phyloP scores from a whole-genome alignment of 2,888 invertebrate species.

The Nomada lathburiana region DNA sequence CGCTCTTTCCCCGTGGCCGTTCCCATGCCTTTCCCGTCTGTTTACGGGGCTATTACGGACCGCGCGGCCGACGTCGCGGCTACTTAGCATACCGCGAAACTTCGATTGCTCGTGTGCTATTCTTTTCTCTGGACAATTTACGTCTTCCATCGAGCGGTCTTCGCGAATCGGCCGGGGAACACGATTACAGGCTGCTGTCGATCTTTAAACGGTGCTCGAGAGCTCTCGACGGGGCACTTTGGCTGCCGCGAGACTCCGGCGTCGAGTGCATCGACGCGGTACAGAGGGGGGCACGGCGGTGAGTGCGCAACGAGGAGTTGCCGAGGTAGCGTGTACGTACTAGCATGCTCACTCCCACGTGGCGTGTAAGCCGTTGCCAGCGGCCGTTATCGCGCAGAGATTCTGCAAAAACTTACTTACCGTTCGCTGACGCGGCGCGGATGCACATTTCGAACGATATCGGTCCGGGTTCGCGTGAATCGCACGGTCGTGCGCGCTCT shows the following conservation, averaged over 20 bases:
- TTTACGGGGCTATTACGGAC: slow-evolving; percentile 8
- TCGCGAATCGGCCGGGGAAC: background rate
- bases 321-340: too few relatives aligned
- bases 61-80: slow-evolving; percentile 5
- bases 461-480: slow-evolving; percentile 4
- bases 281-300: too few relatives aligned
- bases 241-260: too few relatives aligned
- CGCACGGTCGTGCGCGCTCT: too few relatives aligned
- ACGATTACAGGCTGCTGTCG: background rate
- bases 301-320: too few relatives aligned
- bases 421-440: slow-evolving; percentile 28
- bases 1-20: background rate
- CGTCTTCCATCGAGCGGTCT: background rate
- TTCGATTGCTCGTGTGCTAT: background rate
- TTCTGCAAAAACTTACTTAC: slow-evolving; percentile 47
- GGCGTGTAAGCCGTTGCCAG: background rate
- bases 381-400: slow-evolving; percentile 27
- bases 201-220: slow-evolving; percentile 6
- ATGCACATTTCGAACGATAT: slow-evolving; percentile 36
- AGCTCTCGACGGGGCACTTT: too few relatives aligned
- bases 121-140: slow-evolving; percentile 12
- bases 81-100: slow-evolving; percentile 16
- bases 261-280: too few relatives aligned
- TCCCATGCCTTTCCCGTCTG: background rate
- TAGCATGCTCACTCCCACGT: slow-evolving; percentile 32